These are phyloP conservation scores for Mesembrinibis cayennensis DNA, from an alignment of 2,113 vertebrate genomes.

Conservation along the genomic window DNA sequence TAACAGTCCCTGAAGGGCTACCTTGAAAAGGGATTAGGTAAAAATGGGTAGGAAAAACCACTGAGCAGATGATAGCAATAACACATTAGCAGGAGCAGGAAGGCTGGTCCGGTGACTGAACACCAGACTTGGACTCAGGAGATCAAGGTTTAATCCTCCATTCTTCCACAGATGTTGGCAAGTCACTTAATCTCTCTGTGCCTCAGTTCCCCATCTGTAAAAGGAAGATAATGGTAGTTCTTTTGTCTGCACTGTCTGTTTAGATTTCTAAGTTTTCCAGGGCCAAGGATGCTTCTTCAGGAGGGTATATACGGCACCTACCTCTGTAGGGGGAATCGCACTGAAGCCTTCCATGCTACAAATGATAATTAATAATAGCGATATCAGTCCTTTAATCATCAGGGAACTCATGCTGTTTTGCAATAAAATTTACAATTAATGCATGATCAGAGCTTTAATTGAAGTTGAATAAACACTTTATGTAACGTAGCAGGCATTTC, in stretches of 20 bases:
- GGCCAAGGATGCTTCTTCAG: conserved; percentile 42
- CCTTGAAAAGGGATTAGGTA: conserved; percentile 61
- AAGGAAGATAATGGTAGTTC: conserved; percentile 55
- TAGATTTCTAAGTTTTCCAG: conserved; percentile 60
- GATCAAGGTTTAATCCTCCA: conserved; percentile 66
- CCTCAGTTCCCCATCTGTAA: conserved; percentile 67
- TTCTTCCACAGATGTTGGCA: conserved; percentile 69
- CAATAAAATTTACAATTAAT: background rate
- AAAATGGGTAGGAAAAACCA: conserved; percentile 23
- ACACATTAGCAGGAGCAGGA: background rate
- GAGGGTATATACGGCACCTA: background rate
- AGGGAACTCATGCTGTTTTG: background rate
- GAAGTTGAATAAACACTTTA: background rate
- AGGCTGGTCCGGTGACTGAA: conserved; percentile 52
- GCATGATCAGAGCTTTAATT: background rate
- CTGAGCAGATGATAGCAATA: conserved; percentile 30
- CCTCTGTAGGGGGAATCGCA: background rate
- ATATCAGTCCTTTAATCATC: conserved; percentile 2
- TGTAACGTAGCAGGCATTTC: background rate
- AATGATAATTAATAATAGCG: background rate
- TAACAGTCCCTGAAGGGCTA: conserved; percentile 18
- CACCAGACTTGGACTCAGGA: conserved; percentile 59
- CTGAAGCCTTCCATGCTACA: background rate
- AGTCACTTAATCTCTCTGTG: conserved; percentile 67
- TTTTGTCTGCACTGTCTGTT: conserved; percentile 53